Base-by-base conservation (phyloP, 2,797 vertebrate species). In the Chaetophractus vellerosus region DNA sequence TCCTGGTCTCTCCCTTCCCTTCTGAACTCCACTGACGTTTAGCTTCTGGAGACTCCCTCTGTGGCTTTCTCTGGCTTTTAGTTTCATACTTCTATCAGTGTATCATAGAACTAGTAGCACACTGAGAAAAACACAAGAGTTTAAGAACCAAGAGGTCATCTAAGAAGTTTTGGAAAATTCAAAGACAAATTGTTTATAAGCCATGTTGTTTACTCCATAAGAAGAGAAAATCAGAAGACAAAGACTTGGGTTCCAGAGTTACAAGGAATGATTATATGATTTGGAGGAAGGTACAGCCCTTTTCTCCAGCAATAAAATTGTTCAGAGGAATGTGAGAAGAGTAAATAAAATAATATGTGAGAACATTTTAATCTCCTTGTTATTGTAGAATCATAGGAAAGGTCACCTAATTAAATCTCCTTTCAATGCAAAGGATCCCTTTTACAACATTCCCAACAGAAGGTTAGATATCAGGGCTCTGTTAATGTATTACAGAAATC, bases 121-220 rank as follows among this genome's bases (percentile, higher is more conserved):
- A 69, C 26, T 19, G 2, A 68, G 31, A 28, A 45, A 78, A 45
- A 15, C 41, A 69, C 38, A 82, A 52, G 57, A 59, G 10, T 80
- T 92, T 74, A 84, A 10, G 23, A 94, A 83, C 24, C 1, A 33
- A 74, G 57, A 88, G 41, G 16, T 68, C 88, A 41, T 69, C 45
- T 85, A 63, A 88, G 55, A 76, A 36, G 52, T 10, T 68, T 85
- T 52, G 55, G 79, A 81, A 88, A 81, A 57, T 16, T 68, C 88
- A 76, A 93, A 72, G 81, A 74, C 28, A 57, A 33, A 52, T 55
- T 61, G 45, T 81, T 80, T 41, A 48, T 63, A 61, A 74, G 26
- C 41, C 28, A 28, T 16, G 74, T n/a, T 41, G 92, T 18, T 69
- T 79, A 85, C 33, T 90, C 48, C 76, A 28, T 64, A 94, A 88